Conservation (phyloP, 30 jellyfish, hydroid and myxozoan species). For the Euphysa ruthae region DNA sequence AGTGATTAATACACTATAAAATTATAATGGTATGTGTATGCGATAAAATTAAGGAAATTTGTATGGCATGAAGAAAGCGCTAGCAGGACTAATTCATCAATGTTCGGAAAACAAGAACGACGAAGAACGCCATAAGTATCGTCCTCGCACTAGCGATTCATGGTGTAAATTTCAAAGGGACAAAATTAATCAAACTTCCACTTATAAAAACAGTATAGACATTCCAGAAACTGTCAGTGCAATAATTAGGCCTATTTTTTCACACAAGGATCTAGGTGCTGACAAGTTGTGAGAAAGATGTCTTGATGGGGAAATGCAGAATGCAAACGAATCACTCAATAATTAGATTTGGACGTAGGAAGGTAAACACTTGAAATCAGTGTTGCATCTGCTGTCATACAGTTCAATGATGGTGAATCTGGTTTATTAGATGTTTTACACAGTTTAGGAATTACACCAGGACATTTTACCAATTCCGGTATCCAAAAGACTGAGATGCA, state of each 20-base stretch:
- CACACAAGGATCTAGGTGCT: slow-evolving; percentile 35
- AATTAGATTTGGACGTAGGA: slow-evolving; percentile 25
- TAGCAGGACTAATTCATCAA: slow-evolving; percentile 33
- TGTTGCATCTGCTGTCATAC: too few species aligned
- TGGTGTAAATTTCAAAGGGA: slow-evolving; percentile 43
- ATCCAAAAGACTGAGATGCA: too few species aligned
- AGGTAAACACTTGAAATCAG: too few species aligned
- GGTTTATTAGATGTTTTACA: too few species aligned
- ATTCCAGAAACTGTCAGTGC: slow-evolving; percentile 28
- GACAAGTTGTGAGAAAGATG: slow-evolving; percentile 23
- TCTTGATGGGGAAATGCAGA: slow-evolving; percentile 40
- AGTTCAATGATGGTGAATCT: too few species aligned
- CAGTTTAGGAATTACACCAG: too few species aligned
- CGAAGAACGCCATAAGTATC: slow-evolving; percentile 33
- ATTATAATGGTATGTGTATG: slow-evolving; percentile 30
- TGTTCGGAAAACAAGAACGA: slow-evolving; percentile 13
- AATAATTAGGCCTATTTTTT: slow-evolving; percentile 27
- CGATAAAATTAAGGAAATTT: slow-evolving; percentile 28
- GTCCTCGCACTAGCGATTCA: slow-evolving; percentile 33
- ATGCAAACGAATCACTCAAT: slow-evolving; percentile 44
- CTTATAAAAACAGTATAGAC: slow-evolving; percentile 27
- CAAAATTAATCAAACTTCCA: not conserved
- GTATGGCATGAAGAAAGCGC: slow-evolving; percentile 44
- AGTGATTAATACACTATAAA: slow-evolving; percentile 30
- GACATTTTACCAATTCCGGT: too few species aligned